These are phyloP conservation scores for Bryconaethiops microstoma DNA, from an alignment of 2,797 vertebrate species.

Conservation along the genomic window DNA sequence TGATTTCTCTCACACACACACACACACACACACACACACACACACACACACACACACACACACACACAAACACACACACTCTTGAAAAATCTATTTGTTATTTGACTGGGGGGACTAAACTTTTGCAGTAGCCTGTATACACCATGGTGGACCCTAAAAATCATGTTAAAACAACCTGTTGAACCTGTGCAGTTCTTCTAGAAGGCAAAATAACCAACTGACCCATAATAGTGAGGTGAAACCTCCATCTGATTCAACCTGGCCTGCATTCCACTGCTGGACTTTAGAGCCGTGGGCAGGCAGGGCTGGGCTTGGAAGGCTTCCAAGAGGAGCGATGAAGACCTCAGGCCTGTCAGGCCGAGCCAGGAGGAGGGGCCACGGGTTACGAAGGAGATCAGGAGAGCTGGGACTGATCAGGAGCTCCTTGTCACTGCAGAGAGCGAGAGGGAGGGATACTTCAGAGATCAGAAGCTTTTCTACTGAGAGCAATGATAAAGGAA, in stretches of 20 bases:
- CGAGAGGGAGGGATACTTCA: no score
- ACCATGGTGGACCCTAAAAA: no score
- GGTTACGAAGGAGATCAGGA: neutral
- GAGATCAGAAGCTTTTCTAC: no score
- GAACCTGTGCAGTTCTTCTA: neutral
- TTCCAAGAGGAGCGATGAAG: neutral
- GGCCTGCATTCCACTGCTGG: neutral
- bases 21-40: no score
- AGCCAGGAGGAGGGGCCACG: neutral
- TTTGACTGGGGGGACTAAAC: no score
- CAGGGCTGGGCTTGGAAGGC: neutral
- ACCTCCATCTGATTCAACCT: neutral
- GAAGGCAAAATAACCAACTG: no score
- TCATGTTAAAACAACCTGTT: neutral
- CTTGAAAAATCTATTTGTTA: no score
- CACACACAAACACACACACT: no score
- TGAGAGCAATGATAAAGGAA: no score
- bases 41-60: no score
- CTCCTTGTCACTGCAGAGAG: neutral
- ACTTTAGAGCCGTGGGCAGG: neutral
- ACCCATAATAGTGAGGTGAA: neutral
- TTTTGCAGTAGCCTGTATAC: no score
- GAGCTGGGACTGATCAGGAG: neutral
- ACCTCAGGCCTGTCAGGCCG: slow-evolving; percentile 9
- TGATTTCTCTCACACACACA: no score